Evolutionary conservation across 2,797 vertebrate species (phyloP), one percentile per base, ranked within the genome.

Genomic region (Dallia pectoralis): DNA sequence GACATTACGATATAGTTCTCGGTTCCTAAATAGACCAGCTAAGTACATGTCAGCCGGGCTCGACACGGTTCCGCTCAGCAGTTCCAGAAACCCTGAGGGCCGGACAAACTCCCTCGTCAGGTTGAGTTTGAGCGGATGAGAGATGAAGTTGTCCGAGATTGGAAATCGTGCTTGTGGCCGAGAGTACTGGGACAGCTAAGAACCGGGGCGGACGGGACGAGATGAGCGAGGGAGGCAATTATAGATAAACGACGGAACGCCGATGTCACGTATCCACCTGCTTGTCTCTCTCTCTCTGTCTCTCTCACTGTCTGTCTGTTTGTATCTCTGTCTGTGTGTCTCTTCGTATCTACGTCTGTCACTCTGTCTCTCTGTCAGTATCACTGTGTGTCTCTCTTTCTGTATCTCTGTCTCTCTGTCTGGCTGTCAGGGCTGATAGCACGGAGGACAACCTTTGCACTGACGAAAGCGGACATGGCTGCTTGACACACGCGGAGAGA

Each of bases 161-260:
- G 62, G 7, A 71, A 40, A 36, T 44, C 15, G 29, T 53, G 47
- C 12, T 27, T 51, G n/a, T n/a, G 32, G 27, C 47, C 33, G 63
- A 4, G 27, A n/a, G 32, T 33, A 66, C 18, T n/a, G 36, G 30
- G 67, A 67, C 33, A 22, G 19, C 36, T 11, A 25, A 32, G 33
- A 25, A 14, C n/a, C 19, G n/a, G 62, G 73, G 25, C 12, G 22
- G 70, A 47, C 18, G 30, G 33, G 49, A 73, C 64, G 70, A 33
- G n/a, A 64, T 36, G 27, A 56, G 65, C 70, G 44, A 29, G 73
- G 32, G 40, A 69, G 32, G 61, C 67, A 64, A 69, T 73, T 36
- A 64, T 51, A 49, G 75, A 64, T 79, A 48, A 69, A 33, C 61
- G 36, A 62, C 5, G 65, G 18, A 67, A 33, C 66, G 72, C 67